Evolutionary conservation across 2,797 vertebrate species (phyloP).

Genomic region (Microchirus variegatus): DNA sequence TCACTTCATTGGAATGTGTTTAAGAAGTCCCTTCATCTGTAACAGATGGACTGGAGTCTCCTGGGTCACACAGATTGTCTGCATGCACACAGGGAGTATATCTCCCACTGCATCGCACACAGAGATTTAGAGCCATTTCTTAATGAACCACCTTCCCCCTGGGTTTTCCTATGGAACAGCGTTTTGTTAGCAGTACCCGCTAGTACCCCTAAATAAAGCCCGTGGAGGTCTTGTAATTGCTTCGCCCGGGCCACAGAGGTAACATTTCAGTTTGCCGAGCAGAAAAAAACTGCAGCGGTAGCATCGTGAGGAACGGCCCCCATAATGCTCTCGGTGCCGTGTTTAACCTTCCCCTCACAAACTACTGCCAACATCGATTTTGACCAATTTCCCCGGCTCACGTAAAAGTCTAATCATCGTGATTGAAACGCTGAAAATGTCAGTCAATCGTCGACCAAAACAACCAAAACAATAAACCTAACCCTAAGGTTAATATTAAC

Average conservation of each 20-base stretch:
- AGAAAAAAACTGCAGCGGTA: conserved; percentile 40
- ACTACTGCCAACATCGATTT: conserved; percentile 6
- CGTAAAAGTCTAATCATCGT: conserved; percentile 19
- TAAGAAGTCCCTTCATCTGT: conserved; percentile 55
- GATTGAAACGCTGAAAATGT: conserved; percentile 11
- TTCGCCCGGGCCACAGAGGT: conserved; percentile 38
- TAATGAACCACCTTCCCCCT: conserved; percentile 64
- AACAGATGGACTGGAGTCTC: conserved; percentile 59
- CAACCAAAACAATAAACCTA: too few relatives aligned
- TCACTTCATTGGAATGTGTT: conserved; percentile 60
- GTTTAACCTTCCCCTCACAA: conserved; percentile 45
- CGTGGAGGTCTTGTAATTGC: conserved; percentile 66
- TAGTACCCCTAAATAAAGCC: conserved; percentile 56
- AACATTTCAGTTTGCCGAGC: conserved; percentile 49
- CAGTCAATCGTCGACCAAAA: conserved; percentile 31
- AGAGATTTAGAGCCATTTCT: conserved; percentile 59
- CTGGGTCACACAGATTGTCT: conserved; percentile 38
- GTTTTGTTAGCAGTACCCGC: conserved; percentile 62
- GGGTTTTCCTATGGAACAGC: conserved; percentile 65
- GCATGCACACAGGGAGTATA: conserved; percentile 19
- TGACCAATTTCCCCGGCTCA: conserved; percentile 15
- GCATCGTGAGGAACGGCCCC: conserved; percentile 19
- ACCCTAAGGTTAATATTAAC: conserved; percentile 18
- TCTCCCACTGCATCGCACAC: conserved; percentile 46
- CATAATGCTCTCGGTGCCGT: conserved; percentile 33